Percentiles rank a stretch among this genome's conserved stretches.
Evolutionary conservation across 2,797 vertebrate species (phyloP).

Genomic region (Tokudaia muenninki): DNA sequence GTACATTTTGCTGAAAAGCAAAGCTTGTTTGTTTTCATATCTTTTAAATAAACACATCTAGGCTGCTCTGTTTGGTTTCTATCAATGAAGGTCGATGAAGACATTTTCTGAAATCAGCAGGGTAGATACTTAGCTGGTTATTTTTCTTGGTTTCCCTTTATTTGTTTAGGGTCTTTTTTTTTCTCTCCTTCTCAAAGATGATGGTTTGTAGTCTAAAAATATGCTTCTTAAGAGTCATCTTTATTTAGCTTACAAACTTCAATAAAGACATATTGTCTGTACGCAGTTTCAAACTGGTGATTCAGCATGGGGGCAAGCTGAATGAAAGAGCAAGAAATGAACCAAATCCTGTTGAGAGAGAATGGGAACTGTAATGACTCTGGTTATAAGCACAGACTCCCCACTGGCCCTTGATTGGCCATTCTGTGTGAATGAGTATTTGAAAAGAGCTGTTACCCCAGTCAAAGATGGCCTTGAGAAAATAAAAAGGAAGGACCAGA

Average conservation of each 20-base stretch:
- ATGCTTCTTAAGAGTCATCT: not conserved
- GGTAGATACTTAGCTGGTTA: constrained; percentile 22
- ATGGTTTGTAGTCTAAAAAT: constrained; percentile 52
- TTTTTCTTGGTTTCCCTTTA: not conserved
- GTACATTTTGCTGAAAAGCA: not conserved
- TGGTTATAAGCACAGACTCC: not conserved
- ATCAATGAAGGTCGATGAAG: constrained; percentile 27
- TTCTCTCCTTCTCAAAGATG: not conserved
- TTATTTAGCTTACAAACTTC: constrained; percentile 60
- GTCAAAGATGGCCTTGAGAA: constrained; percentile 33
- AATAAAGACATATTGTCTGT: not conserved
- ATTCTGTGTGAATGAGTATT: not conserved
- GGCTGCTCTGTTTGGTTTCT: constrained; percentile 45
- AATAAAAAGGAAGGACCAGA: not conserved
- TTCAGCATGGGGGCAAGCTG: not conserved
- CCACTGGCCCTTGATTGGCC: not conserved
- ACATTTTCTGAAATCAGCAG: constrained; percentile 45
- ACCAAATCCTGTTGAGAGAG: not conserved
- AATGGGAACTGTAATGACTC: not conserved
- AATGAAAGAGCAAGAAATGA: constrained; percentile 24
- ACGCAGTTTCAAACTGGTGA: not conserved
- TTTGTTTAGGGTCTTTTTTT: not conserved
- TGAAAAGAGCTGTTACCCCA: constrained; percentile 11
- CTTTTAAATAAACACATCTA: constrained; percentile 36
- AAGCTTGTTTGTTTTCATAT: constrained; percentile 2